phyloP scores from a whole-genome alignment of 2,888 invertebrate genomes.

The Deroplatys truncata region DNA sequence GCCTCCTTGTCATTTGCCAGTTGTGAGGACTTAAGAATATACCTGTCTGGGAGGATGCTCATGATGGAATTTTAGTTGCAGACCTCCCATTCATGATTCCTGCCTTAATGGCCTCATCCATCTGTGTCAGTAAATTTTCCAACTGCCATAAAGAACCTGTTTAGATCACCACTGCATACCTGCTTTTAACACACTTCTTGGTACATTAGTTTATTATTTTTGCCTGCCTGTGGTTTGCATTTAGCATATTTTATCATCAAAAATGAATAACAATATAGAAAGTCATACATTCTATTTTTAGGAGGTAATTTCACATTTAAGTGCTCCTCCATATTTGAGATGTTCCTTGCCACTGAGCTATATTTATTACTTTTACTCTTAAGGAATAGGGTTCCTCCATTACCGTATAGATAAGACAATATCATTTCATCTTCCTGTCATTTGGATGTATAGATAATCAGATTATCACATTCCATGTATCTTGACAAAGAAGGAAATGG shows the following conservation, averaged over 20 bases:
- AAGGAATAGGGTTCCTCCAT: not conserved
- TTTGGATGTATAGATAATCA: not conserved
- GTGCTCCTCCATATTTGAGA: not conserved
- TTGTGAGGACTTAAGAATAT: too few species aligned
- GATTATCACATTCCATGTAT: not conserved
- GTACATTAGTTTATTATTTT: not conserved
- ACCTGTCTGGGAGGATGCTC: too few species aligned
- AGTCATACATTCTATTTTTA: not conserved
- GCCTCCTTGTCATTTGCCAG: too few species aligned
- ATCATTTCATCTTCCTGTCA: not conserved
- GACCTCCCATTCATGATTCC: too few species aligned
- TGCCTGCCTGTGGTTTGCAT: not conserved
- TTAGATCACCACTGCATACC: too few species aligned
- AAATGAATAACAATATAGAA: not conserved
- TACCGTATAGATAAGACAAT: not conserved
- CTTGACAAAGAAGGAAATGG: not conserved
- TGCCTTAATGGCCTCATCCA: too few species aligned
- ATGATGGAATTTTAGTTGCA: too few species aligned
- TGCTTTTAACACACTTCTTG: too few species aligned
- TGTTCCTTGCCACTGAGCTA: too few species aligned
- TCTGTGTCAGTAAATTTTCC: too few species aligned
- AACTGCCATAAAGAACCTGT: too few species aligned
- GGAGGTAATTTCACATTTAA: not conserved
- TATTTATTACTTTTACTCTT: not conserved
- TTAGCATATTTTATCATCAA: not conserved